Evolutionary conservation across 2,797 vertebrate species (phyloP).

Genomic region (Chloroceryle amazona): DNA sequence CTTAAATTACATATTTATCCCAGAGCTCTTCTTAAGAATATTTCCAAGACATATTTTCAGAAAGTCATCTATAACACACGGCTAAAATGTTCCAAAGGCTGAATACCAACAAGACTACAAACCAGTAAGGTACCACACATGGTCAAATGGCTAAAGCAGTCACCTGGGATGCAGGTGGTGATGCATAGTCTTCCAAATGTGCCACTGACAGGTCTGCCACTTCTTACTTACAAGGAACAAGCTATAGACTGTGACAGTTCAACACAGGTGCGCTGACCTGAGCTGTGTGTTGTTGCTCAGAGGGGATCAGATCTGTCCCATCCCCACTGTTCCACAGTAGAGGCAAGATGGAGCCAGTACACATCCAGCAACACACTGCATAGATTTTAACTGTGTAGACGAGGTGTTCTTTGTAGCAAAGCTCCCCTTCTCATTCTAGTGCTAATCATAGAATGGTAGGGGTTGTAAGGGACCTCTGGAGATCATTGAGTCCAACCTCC

Average conservation of each 20-base stretch:
- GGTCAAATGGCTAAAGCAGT: background rate
- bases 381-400: background rate
- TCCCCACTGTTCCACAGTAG: rapidly evolving
- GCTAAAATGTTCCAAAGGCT: background rate
- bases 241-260: background rate
- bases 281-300: background rate
- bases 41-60: background rate
- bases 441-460: too few relatives aligned
- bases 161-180: background rate
- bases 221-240: background rate
- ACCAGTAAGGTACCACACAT: background rate
- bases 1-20: background rate
- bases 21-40: background rate
- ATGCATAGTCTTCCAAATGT: background rate
- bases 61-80: background rate
- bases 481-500: too few relatives aligned
- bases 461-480: too few relatives aligned
- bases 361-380: background rate
- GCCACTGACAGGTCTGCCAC: background rate
- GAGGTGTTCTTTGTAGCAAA: background rate
- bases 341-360: background rate
- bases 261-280: background rate
- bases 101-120: background rate
- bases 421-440: background rate
- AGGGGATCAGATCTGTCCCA: background rate